These are phyloP conservation scores for Hirtodrosophila confusa DNA, from an alignment of 2,888 invertebrate genomes.

Conservation along the genomic window DNA sequence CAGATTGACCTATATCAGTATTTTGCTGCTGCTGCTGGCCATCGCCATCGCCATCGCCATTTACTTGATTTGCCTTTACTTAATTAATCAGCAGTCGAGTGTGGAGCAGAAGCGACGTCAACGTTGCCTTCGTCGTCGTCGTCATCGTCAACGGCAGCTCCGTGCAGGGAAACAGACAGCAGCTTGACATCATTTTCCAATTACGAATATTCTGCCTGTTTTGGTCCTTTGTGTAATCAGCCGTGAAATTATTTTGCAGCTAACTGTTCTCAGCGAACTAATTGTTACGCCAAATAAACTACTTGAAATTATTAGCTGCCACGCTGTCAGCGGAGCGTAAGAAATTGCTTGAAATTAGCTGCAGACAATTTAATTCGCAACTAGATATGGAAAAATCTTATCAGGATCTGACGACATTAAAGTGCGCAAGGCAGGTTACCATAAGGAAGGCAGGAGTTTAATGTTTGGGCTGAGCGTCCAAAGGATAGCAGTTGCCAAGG, in stretches of 20 bases:
- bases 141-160: conserved; percentile 13
- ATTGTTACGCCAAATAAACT: conserved; percentile 57
- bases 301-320: conserved; percentile 45
- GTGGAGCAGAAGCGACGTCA: conserved; percentile 33
- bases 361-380: conserved; percentile 26
- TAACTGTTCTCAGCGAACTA: conserved; percentile 26
- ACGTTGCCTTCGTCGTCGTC: neutral
- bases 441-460: no score
- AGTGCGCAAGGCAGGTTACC: no score
- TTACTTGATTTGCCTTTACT: conserved; percentile 70
- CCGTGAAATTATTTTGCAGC: conserved; percentile 60
- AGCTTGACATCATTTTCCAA: conserved; percentile 71
- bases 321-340: conserved; percentile 10
- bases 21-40: conserved; percentile 17
- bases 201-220: conserved; percentile 46
- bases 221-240: conserved; percentile 60
- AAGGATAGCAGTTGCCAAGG: no score
- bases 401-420: no score
- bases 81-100: conserved; percentile 76
- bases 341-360: conserved; percentile 43
- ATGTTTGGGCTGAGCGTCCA: no score
- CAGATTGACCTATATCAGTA: conserved; percentile 58
- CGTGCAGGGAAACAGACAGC: conserved; percentile 17
- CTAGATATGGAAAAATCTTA: neutral
- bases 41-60: conserved; percentile 15